Conservation (phyloP, 2,797 vertebrate genomes). For the Gallinago solitaria region DNA sequence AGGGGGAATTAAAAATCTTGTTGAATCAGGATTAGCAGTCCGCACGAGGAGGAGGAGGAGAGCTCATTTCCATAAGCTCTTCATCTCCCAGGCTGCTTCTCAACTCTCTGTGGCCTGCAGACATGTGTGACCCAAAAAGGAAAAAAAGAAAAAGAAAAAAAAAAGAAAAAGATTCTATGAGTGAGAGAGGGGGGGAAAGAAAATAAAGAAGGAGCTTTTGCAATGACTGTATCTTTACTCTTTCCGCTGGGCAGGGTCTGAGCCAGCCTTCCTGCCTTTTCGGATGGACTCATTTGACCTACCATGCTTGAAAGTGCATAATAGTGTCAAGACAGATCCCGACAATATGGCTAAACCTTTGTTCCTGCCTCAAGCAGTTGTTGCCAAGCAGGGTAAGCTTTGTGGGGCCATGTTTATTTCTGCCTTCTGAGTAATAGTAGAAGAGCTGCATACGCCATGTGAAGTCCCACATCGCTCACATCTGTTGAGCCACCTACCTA, state of each 20-base stretch:
- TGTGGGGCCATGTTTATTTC: not conserved
- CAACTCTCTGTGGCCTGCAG: constrained; percentile 1
- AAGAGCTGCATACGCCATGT: not conserved
- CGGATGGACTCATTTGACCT: not conserved
- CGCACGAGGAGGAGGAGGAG: constrained; percentile 7
- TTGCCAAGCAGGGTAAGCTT: not conserved
- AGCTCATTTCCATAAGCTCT: constrained; percentile 34
- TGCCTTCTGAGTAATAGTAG: not conserved
- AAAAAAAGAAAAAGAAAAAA: no score
- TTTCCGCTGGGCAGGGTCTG: not conserved
- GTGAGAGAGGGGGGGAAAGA: not conserved
- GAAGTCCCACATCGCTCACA: not conserved
- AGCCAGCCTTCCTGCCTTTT: not conserved
- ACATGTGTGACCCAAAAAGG: constrained; percentile 21
- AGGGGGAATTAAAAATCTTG: constrained; percentile 49
- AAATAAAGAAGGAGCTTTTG: not conserved
- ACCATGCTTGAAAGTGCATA: not conserved
- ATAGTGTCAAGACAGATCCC: not conserved
- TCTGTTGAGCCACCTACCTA: not conserved
- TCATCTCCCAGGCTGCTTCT: constrained; percentile 37
- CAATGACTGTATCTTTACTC: not conserved
- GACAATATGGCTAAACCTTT: not conserved
- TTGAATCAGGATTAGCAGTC: constrained; percentile 62
- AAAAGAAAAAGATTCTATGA: not conserved
- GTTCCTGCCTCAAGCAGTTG: not conserved